These are phyloP conservation scores for Heteromormyrus szaboi DNA, from an alignment of 2,797 vertebrate genomes.

Conservation along the genomic window DNA sequence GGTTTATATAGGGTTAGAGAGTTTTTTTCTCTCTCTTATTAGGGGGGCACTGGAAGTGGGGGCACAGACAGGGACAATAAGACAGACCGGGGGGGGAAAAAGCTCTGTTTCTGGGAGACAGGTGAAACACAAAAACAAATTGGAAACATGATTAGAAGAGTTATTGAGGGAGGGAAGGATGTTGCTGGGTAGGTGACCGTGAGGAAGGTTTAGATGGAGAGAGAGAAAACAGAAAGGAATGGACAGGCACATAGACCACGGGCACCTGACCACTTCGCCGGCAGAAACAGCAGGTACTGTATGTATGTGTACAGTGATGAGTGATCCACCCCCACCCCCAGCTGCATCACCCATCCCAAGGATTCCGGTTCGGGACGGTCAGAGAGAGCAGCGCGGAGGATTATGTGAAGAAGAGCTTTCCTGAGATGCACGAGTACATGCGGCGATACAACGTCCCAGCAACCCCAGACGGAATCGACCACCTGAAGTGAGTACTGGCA, in stretches of 20 bases:
- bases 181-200: not conserved
- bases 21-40: not conserved
- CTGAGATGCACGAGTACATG: slow-evolving; percentile 99
- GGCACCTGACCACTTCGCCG: not conserved
- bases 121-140: not conserved
- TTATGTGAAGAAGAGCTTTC: slow-evolving; percentile 95
- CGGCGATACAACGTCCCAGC: slow-evolving; percentile 89
- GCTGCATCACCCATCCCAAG: slow-evolving; percentile 97
- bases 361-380: slow-evolving; percentile 93
- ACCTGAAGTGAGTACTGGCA: slow-evolving; percentile 77
- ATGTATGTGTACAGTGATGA: not conserved
- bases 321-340: slow-evolving; percentile 35
- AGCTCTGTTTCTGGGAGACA: not conserved
- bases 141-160: not conserved
- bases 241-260: not conserved
- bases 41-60: not conserved
- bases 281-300: not conserved
- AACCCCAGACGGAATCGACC: slow-evolving; percentile 80
- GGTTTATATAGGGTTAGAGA: not conserved
- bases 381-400: slow-evolving; percentile 94
- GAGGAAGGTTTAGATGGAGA: not conserved
- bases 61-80: not conserved
- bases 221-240: not conserved
- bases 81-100: not conserved
- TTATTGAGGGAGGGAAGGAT: not conserved